These are phyloP conservation scores for Ranitomeya variabilis DNA, from an alignment of 2,113 vertebrate species.

Conservation along the genomic window DNA sequence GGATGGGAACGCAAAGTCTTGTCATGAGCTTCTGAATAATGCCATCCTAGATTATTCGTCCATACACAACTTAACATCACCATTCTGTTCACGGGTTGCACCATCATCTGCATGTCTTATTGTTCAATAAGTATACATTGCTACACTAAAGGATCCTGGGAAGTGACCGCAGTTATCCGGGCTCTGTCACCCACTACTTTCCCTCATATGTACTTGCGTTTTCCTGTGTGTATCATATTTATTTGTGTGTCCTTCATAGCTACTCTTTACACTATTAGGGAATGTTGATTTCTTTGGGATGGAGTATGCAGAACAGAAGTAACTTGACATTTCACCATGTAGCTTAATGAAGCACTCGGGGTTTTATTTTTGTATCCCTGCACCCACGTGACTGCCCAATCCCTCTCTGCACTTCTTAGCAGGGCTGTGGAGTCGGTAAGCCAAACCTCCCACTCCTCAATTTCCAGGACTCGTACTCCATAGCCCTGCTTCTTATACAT, in stretches of 20 bases:
- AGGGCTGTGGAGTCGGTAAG: no score
- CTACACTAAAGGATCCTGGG: neutral
- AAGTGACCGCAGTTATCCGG: neutral
- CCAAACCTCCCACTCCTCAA: no score
- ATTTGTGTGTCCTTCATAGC: neutral
- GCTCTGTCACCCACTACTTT: neutral
- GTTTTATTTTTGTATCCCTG: no score
- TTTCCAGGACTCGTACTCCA: no score
- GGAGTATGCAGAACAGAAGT: neutral
- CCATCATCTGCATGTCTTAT: constrained; percentile 45
- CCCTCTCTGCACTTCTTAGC: no score
- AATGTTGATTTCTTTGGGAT: neutral
- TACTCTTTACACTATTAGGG: neutral
- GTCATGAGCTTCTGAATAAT: constrained; percentile 68
- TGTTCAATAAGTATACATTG: constrained; percentile 25
- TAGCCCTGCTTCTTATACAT: no score
- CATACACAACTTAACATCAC: constrained; percentile 32
- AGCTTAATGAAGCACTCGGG: no score
- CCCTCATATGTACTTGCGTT: neutral
- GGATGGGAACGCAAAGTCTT: constrained; percentile 26
- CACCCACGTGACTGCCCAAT: no score
- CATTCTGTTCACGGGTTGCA: constrained; percentile 19
- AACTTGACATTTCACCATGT: neutral
- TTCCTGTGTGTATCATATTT: neutral
- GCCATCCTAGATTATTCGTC: constrained; percentile 62